phyloP scores from a whole-genome alignment of 2,888 invertebrate species.

The Apoderus coryli region DNA sequence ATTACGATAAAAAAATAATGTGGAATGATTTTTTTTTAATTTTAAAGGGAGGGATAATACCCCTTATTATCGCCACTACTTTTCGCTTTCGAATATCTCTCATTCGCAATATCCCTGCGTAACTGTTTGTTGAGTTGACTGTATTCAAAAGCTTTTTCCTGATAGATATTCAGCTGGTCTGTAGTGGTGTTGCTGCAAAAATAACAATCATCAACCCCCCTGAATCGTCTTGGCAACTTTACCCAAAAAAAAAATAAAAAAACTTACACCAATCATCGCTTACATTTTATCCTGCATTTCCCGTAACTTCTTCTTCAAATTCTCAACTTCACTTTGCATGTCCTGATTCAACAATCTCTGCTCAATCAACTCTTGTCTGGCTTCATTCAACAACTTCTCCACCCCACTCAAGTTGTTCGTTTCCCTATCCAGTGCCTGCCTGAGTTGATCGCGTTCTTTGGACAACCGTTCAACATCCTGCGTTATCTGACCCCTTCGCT shows the following conservation, averaged over 20 bases:
- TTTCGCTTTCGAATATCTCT: constrained; percentile 35
- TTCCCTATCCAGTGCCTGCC: constrained; percentile 33
- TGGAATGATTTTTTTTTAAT: too few species aligned
- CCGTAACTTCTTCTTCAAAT: constrained; percentile 39
- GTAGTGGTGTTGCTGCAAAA: constrained; percentile 20
- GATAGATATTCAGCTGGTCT: constrained; percentile 35
- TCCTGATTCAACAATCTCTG: constrained; percentile 47
- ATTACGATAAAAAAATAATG: constrained; percentile 4
- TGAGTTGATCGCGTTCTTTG: constrained; percentile 32
- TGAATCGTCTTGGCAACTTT: constrained; percentile 7
- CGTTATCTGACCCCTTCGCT: constrained; percentile 31
- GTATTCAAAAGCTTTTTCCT: constrained; percentile 38
- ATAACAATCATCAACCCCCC: neutral
- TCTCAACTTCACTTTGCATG: constrained; percentile 44
- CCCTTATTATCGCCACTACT: constrained; percentile 30
- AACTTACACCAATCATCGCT: constrained; percentile 26
- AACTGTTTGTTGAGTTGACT: constrained; percentile 38
- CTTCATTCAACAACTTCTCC: constrained; percentile 39
- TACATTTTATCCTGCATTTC: constrained; percentile 39
- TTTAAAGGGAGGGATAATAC: constrained; percentile 30
- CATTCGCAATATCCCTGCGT: constrained; percentile 38
- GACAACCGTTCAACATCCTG: constrained; percentile 35
- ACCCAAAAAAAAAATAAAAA: too few species aligned
- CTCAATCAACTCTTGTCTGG: constrained; percentile 46
- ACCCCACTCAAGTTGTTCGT: constrained; percentile 37